These are phyloP conservation scores for Ianthella basta DNA, from an alignment of 37 sponge, comb jelly and placozoan species.

Conservation along the genomic window DNA sequence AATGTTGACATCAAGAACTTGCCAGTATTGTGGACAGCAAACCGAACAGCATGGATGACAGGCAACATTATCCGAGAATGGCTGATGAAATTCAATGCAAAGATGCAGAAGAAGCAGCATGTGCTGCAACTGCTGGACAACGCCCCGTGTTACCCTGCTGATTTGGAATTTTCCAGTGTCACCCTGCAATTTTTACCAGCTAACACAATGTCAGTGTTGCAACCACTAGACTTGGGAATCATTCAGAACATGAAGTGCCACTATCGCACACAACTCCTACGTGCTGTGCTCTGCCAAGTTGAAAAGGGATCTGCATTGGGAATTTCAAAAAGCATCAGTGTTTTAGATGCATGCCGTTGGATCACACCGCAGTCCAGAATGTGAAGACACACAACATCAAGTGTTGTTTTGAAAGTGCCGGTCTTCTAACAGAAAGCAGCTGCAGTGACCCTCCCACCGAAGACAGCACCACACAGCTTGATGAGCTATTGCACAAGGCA, in stretches of 20 bases:
- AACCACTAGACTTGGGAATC: no score
- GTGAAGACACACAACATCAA: neutral
- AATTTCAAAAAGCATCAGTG: neutral
- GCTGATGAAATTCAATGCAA: neutral
- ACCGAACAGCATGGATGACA: constrained; percentile 1
- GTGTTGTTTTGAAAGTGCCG: neutral
- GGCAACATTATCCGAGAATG: neutral
- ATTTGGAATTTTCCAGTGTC: no score
- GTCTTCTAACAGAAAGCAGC: neutral
- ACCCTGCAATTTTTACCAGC: no score
- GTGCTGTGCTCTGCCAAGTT: neutral
- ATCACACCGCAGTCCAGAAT: neutral
- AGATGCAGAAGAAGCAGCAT: neutral
- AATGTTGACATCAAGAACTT: neutral
- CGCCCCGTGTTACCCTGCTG: neutral
- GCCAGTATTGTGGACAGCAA: constrained; percentile 1
- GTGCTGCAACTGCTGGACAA: constrained; percentile 1
- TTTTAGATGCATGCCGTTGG: neutral
- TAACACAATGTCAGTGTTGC: no score
- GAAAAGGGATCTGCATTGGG: neutral
- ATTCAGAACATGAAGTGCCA: no score
- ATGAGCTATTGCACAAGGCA: neutral
- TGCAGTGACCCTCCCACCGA: neutral
- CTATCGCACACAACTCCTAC: no score
- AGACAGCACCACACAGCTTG: neutral